A percentile compares a stretch with the other conserved stretches of the same genome.
Evolutionary conservation across 2,888 invertebrate genomes (phyloP).

Genomic region (Apotomis turbidana): DNA sequence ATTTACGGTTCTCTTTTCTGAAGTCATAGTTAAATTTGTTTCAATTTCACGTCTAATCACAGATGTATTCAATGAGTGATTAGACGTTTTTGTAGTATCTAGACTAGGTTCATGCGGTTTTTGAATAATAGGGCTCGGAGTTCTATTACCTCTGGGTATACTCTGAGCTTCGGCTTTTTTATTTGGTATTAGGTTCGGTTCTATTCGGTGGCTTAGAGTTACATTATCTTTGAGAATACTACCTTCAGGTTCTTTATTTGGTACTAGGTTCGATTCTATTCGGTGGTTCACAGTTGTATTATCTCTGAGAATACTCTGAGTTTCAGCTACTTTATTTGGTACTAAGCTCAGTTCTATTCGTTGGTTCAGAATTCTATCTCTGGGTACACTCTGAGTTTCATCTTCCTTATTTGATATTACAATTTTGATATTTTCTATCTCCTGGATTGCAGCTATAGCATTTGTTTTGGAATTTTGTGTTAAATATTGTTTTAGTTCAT

Average conservation of each 20-base stretch:
- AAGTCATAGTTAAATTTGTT: constrained; percentile 10
- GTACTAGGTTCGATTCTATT: background rate
- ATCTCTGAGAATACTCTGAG: no score
- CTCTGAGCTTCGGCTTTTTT: background rate
- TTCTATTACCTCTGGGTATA: background rate
- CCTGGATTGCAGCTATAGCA: background rate
- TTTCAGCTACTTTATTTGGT: no score
- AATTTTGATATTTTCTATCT: constrained; percentile 10
- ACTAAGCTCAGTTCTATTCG: background rate
- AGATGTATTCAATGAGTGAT: background rate
- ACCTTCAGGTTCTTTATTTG: background rate
- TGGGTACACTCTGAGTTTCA: constrained; percentile 3
- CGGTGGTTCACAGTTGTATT: no score
- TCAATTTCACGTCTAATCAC: constrained; percentile 14
- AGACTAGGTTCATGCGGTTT: background rate
- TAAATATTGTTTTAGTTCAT: constrained; percentile 53
- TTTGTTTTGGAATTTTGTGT: constrained; percentile 2
- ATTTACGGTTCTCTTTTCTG: constrained; percentile 48
- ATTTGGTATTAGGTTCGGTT: background rate
- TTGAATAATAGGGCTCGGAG: background rate
- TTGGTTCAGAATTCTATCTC: background rate
- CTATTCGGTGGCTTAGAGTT: no score
- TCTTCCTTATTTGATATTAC: constrained; percentile 1
- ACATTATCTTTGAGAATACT: no score
- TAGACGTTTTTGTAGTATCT: background rate